Conservation (phyloP, 2,888 invertebrate species). For the Polydrusus pterygomalis region DNA sequence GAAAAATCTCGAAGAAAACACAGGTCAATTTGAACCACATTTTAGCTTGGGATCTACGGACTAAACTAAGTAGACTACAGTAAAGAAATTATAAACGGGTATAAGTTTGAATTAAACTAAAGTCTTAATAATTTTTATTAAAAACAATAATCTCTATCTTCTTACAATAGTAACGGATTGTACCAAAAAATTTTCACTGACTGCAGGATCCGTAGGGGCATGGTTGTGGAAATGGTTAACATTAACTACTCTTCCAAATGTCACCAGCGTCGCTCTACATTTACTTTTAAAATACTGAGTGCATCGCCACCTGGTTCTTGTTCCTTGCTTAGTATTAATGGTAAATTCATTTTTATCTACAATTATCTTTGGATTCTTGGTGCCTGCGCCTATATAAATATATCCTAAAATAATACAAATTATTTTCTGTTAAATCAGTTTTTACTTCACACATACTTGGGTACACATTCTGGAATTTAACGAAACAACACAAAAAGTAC, state of each 20-base stretch:
- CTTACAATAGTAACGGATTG: constrained; percentile 50
- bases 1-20: too few relatives aligned
- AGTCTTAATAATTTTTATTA: not conserved
- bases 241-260: constrained; percentile 58
- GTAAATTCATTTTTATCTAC: constrained; percentile 62
- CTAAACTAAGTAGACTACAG: too few relatives aligned
- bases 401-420: constrained; percentile 47
- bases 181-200: constrained; percentile 48
- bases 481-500: too few relatives aligned
- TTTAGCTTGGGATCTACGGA: too few relatives aligned
- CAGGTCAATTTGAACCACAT: too few relatives aligned
- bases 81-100: too few relatives aligned
- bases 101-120: too few relatives aligned
- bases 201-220: constrained; percentile 53
- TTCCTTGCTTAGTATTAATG: constrained; percentile 58
- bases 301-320: constrained; percentile 63
- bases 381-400: constrained; percentile 58
- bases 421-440: too few relatives aligned
- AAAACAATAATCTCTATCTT: not conserved
- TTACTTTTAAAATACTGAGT: constrained; percentile 61
- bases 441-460: too few relatives aligned
- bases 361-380: constrained; percentile 62
- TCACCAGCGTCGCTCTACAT: constrained; percentile 61
- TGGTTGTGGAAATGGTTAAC: constrained; percentile 61
- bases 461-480: too few relatives aligned